phyloP scores from a whole-genome alignment of 1,140 invertebrate species.

The Stenopsyche tienmushanensis region DNA sequence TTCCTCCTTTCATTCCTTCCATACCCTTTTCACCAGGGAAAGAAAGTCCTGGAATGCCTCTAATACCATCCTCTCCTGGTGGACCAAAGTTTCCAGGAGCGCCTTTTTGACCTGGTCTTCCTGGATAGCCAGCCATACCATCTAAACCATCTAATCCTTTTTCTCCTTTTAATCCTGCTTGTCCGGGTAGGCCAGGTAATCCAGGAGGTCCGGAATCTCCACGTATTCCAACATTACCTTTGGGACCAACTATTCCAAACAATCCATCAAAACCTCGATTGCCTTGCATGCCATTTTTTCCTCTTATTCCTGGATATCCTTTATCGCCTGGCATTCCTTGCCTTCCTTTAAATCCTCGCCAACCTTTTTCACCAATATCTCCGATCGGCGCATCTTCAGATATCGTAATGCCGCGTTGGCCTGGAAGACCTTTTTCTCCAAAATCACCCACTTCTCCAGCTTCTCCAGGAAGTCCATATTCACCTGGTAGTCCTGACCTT shows the following conservation, averaged over 20 bases:
- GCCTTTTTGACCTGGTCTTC: conserved; percentile 51
- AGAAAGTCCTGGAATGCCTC: conserved; percentile 52
- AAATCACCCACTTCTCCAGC: conserved; percentile 48
- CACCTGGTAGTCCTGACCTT: conserved; percentile 49
- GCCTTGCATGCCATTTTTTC: too few relatives aligned
- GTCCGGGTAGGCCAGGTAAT: conserved; percentile 58
- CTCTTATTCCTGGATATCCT: conserved; percentile 55
- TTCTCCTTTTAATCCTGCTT: conserved; percentile 50
- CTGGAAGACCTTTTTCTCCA: conserved; percentile 50
- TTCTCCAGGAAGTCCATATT: conserved; percentile 52
- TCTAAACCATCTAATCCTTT: conserved; percentile 57
- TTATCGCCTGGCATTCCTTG: conserved; percentile 55
- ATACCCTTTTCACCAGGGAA: conserved; percentile 59
- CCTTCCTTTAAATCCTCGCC: conserved; percentile 49
- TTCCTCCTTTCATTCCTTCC: conserved; percentile 52
- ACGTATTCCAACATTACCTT: conserved; percentile 48
- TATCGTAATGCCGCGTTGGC: conserved; percentile 47
- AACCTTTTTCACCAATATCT: conserved; percentile 50
- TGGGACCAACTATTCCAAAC: conserved; percentile 54
- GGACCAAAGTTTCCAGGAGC: conserved; percentile 52
- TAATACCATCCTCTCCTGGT: conserved; percentile 54
- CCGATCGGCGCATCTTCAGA: conserved; percentile 53
- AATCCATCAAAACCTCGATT: conserved; percentile 47
- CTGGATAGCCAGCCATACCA: conserved; percentile 53
- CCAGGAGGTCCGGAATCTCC: conserved; percentile 65